phyloP scores from a whole-genome alignment of 2,888 invertebrate genomes.

The Megalurothrips usitatus region DNA sequence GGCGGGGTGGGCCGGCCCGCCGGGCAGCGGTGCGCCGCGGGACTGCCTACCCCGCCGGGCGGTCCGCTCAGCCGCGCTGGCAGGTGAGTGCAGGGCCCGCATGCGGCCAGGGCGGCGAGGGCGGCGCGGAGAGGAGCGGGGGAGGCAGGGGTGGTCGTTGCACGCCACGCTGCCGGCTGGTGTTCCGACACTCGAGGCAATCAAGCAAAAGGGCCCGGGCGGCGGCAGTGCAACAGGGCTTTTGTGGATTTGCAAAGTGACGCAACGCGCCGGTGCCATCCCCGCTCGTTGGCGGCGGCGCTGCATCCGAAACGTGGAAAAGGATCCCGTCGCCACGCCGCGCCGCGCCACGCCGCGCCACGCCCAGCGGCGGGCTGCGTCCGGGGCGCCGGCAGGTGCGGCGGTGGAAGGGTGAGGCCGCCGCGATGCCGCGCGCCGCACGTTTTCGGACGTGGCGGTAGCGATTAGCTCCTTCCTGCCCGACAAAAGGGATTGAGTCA shows the following conservation, averaged over 20 bases:
- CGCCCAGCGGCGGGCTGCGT: not conserved
- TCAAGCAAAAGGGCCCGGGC: too few species aligned
- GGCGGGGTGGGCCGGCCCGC: not conserved
- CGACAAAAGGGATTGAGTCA: constrained; percentile 18
- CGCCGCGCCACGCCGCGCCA: not conserved
- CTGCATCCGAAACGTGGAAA: constrained; percentile 3
- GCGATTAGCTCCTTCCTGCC: constrained; percentile 15
- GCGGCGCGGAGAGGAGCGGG: not conserved
- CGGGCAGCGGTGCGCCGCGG: not conserved
- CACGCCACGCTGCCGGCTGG: too few species aligned
- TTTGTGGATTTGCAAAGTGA: not conserved
- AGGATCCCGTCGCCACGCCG: not conserved
- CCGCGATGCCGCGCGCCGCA: not conserved
- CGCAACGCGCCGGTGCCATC: not conserved
- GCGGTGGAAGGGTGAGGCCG: not conserved
- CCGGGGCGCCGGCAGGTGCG: not conserved
- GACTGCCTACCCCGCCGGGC: not conserved
- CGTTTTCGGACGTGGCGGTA: not conserved
- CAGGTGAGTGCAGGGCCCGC: not conserved
- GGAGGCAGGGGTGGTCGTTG: not conserved
- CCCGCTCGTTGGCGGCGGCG: not conserved
- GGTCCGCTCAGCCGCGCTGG: not conserved
- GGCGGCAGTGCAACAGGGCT: not conserved
- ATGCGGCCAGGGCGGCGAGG: not conserved
- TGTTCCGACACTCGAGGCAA: not conserved